Evolutionary conservation across 2,113 vertebrate species (phyloP), one percentile per base, ranked within the genome.

Genomic region (Thamnaconus septentrionalis): DNA sequence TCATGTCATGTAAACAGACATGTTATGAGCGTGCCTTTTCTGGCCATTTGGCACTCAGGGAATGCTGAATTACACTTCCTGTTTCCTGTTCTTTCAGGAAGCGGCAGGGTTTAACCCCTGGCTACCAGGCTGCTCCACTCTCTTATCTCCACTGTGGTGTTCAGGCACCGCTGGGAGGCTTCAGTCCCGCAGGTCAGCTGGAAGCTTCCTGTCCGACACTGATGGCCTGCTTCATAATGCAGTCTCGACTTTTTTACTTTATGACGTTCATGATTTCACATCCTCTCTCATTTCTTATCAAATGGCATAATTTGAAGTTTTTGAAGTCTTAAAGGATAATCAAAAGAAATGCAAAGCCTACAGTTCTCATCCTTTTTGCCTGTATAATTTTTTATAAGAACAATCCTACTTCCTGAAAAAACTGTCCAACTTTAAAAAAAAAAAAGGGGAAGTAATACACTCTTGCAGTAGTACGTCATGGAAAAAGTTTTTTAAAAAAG

Each of bases 51-150:
- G 77, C 53, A 88, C 87, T 77, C 80, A 4, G 71, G 72, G 86
- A 91, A 91, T 85, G 88, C 86, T 87, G 79, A 91, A 58, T 80
- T 86, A 81, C 72, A 76, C 85, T 91, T 92, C 90, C 91, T 89
- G 80, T 91, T 92, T 91, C 89, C 71, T 76, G 71, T 81, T 53
- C 70, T 59, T 66, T 75, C 83, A 88, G 90, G 90, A 92, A 91
- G 82, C 78, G 65, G 73, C 64, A 54, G 72, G 51, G 71, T 79
- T 83, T 77, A 79, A 77, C 78, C 85, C 79, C 59, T 78, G 75
- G 69, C 81, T 85, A 75, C 62, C 43, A 3, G 47, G 82, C 62
- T 64, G 62, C 69, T 76, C 71, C 53, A n/a, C 55, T 56, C 50
- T 59, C 61, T 90, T 91, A 91, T 91, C 89, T 78, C 47, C 1